Base-by-base conservation (phyloP, 2,797 vertebrate genomes). In the Silurus lanzhouensis region DNA sequence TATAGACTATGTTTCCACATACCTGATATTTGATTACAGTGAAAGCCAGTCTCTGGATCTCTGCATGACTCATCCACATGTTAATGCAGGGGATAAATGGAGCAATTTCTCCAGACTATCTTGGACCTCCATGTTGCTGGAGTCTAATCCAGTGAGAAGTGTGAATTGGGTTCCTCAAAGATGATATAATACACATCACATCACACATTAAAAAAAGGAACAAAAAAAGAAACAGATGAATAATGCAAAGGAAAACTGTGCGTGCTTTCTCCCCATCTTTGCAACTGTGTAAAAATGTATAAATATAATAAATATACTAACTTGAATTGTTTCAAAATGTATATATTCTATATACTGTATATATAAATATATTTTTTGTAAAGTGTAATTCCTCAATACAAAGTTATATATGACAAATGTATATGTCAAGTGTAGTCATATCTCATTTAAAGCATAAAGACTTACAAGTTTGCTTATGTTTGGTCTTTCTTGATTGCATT, bases 241-340 rank as follows among this genome's bases (percentile, higher is more conserved):
- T 79, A 76, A 81, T 87, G 74, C 79, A 83, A 83, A 83, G 83
- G 84, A 88, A 75, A 87, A 84, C 66, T 86, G 75, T 12, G 20
- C 83, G 44, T 22, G 48, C 58, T 17, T 12, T 78, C 17, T 76
- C 57, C 44, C 22, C 55, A 79, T 19, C 63, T 85, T 31, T 88
- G 68, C 68, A 68, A 84, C 71, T 76, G 66, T 90, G 87, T 90
- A 90, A 84, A 91, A 85, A 88, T 83, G 46, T 90, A 87, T 89
- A 87, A 85, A 92, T 88, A 90, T 48, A 25, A 31, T 52, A 90
- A 88, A 88, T 90, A 91, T 86, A 85, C 81, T 92, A 87, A 92
- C 88, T 91, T 92, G 89, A 93, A 92, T 83, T 88, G 86, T 88
- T 90, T 89, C 58, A 86, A 90, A 88, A 83, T 90, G 83, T 90